A percentile compares a stretch with the other conserved stretches of the same genome.
Evolutionary conservation across 2,888 invertebrate species (phyloP).

Genomic region (Caenorhabditis sinica): DNA sequence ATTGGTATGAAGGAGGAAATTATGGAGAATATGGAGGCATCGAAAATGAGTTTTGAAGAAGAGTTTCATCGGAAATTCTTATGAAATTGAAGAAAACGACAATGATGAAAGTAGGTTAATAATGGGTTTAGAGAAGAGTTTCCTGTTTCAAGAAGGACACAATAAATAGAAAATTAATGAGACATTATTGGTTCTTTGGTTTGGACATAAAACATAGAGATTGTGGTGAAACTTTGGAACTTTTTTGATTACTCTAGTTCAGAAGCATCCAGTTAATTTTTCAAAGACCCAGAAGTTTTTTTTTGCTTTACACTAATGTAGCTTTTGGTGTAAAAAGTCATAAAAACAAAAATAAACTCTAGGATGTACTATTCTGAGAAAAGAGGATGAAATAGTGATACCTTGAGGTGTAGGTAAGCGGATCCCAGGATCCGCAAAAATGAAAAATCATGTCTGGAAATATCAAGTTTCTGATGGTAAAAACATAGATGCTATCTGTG

Average conservation of each 20-base stretch:
- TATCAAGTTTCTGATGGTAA: background rate
- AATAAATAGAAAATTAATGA: too few relatives aligned
- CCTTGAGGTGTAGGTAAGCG: background rate
- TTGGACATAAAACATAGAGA: too few relatives aligned
- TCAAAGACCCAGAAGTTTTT: background rate
- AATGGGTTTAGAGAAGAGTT: too few relatives aligned
- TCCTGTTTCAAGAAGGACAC: too few relatives aligned
- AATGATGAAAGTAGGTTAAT: background rate
- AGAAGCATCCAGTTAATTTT: too few relatives aligned
- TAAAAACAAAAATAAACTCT: background rate
- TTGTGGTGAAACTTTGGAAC: too few relatives aligned
- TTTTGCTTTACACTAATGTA: background rate
- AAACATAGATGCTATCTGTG: background rate
- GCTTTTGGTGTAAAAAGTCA: background rate
- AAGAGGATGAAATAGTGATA: background rate
- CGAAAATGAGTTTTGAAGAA: background rate
- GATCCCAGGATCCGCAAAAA: background rate
- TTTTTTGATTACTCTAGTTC: background rate
- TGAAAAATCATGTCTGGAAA: background rate
- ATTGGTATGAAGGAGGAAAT: background rate
- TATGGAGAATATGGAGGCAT: constrained; percentile 6
- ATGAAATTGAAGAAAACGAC: background rate
- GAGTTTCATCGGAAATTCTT: background rate
- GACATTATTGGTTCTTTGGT: too few relatives aligned
- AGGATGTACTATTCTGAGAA: background rate